Percentiles rank a stretch among this genome's conserved stretches.
These are phyloP conservation scores for Kuschelorhynchus macadamiae DNA, from an alignment of 2,888 invertebrate species.

Conservation along the genomic window DNA sequence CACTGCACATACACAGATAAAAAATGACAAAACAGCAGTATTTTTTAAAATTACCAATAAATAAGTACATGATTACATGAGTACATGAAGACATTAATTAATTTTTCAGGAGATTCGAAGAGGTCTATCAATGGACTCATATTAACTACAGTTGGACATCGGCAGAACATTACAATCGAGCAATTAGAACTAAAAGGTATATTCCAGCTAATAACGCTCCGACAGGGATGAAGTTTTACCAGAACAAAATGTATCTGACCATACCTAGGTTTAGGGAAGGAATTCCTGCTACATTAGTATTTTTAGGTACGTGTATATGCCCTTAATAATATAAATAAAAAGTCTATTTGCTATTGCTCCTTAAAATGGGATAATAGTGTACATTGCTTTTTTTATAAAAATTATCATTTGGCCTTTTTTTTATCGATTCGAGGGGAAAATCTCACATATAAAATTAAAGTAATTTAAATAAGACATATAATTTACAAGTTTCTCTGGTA, in stretches of 20 bases:
- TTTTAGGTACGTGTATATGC: constrained; percentile 17
- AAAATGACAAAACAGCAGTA: too few species aligned
- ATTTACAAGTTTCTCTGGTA: too few species aligned
- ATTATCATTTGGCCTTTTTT: too few species aligned
- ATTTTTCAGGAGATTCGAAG: constrained; percentile 26
- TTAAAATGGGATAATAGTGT: too few species aligned
- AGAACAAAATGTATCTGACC: constrained; percentile 76
- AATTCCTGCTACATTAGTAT: constrained; percentile 76
- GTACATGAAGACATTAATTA: too few species aligned
- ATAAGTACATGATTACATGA: too few species aligned
- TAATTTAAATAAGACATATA: too few species aligned
- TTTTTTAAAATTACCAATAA: too few species aligned
- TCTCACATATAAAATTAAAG: too few species aligned
- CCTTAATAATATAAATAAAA: neutral
- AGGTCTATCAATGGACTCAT: constrained; percentile 77
- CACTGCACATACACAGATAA: too few species aligned
- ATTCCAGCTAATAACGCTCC: constrained; percentile 78
- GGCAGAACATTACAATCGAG: constrained; percentile 72
- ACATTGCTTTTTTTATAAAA: too few species aligned
- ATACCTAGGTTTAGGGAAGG: constrained; percentile 78
- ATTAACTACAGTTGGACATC: constrained; percentile 79
- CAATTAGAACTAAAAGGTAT: constrained; percentile 73
- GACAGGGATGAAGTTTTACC: constrained; percentile 79
- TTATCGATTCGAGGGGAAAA: neutral
- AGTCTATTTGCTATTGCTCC: too few species aligned